Evolutionary conservation across 2,888 invertebrate genomes (phyloP), one percentile per base, ranked within the genome.

Genomic region (Salpingus planirostris): DNA sequence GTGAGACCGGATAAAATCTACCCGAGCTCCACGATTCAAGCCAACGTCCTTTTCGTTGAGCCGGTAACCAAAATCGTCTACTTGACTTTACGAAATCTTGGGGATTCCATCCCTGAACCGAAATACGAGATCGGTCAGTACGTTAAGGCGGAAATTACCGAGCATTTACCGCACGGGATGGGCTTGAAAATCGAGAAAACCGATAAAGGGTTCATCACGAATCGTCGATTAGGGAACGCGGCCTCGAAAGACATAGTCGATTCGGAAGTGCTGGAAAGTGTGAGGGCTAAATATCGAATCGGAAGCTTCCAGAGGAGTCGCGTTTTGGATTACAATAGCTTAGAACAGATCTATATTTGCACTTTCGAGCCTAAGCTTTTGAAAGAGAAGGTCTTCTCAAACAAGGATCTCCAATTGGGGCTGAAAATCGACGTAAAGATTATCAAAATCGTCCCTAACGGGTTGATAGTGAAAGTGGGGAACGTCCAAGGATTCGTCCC

Each of bases 21-120:
- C 13, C 55, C 66, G 11, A 68, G 67, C 2, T 66, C 73, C 29
- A 69, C 66, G 43, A 62, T 80, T 1, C 54, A 57, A 15, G 80
- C 78, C 0, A 70, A 77, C 13, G 70, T 85, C 3, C 59, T 85
- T 2, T 85, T 81, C 55, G 66, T 76, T 27, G 69, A 81, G 63
- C 81, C 82, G 7, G 66, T 76, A 0, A 71, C 79, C 1, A 82
- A 82, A 57, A 68, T 78, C 1, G 74, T 76, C 0, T 81, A 77
- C 55, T 67, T 85, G 28, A 76, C 76, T 1, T 64, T 74, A 54
- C 42, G 46, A 21, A 38, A 31, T 25, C 33, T 47, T 15, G n/a
- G n/a, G n/a, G 45, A 49, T 23, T 15, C 24, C 3, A 36, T 42
- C 15, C 40, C 37, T 1, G 28, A 11, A 25, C 44, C 45, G 5